phyloP scores from a whole-genome alignment of 2,113 vertebrate species.

The crab-eating macaque (Macaca fascicularis) region T2T-MFA8v1.1 NC_088379.1:186723501-186724000 shows the following conservation, averaged over 20 bases:
- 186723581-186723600: not conserved
- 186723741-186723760: rapidly evolving
- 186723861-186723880: not conserved
- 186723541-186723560: not conserved
- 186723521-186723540: not conserved
- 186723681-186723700: not conserved
- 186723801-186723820: not conserved
- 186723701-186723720: not conserved
- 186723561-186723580: not conserved
- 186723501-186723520: not conserved
- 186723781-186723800: not conserved
- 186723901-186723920: not conserved
- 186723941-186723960: not conserved
- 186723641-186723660: not conserved
- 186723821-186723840: not conserved
- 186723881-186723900: not conserved
- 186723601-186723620: not conserved
- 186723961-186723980: not conserved
- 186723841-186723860: not conserved
- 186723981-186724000: not conserved
- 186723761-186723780: not conserved
- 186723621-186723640: not conserved
- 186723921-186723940: too few species aligned
- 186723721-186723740: too few species aligned
- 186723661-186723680: too few species aligned